Percentiles rank a stretch among this genome's conserved stretches.
Conservation (phyloP, 2,797 vertebrate species). For the Heteromormyrus szaboi region DNA sequence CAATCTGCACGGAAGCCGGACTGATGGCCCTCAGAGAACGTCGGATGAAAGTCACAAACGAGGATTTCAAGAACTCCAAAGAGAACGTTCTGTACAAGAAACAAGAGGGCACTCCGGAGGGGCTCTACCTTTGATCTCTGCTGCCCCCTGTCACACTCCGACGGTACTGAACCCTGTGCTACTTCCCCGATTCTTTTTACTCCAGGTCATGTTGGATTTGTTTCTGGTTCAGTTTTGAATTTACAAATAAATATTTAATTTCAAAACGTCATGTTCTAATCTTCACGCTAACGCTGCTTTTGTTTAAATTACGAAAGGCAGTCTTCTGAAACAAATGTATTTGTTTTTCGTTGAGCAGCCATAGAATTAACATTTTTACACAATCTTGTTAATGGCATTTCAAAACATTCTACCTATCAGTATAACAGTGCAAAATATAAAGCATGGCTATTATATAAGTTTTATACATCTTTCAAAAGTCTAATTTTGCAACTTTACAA, state of each 20-base stretch:
- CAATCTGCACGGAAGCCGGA: constrained; percentile 95
- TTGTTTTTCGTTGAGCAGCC: not conserved
- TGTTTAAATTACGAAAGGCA: not conserved
- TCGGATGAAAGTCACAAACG: constrained; percentile 97
- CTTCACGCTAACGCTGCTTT: not conserved
- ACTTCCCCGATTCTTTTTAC: not conserved
- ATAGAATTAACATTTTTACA: not conserved
- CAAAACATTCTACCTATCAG: not conserved
- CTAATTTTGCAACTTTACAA: not conserved
- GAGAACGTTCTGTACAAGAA: constrained; percentile 98
- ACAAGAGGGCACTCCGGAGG: constrained; percentile 95
- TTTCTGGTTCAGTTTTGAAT: not conserved
- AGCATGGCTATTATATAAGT: not conserved
- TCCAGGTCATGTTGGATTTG: not conserved
- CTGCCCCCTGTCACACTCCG: not conserved
- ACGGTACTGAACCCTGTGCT: not conserved
- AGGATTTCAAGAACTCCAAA: constrained; percentile 99
- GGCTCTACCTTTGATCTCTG: constrained; percentile 78
- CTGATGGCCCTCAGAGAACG: constrained; percentile 91
- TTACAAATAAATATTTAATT: not conserved
- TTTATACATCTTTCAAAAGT: not conserved
- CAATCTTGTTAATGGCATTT: not conserved
- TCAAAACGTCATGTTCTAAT: not conserved
- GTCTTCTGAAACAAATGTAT: not conserved
- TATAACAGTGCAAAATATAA: not conserved